Evolutionary conservation across 2,888 invertebrate genomes (phyloP), one percentile per base, ranked within the genome.

Genomic region (Eueremaeus valkanovi): DNA sequence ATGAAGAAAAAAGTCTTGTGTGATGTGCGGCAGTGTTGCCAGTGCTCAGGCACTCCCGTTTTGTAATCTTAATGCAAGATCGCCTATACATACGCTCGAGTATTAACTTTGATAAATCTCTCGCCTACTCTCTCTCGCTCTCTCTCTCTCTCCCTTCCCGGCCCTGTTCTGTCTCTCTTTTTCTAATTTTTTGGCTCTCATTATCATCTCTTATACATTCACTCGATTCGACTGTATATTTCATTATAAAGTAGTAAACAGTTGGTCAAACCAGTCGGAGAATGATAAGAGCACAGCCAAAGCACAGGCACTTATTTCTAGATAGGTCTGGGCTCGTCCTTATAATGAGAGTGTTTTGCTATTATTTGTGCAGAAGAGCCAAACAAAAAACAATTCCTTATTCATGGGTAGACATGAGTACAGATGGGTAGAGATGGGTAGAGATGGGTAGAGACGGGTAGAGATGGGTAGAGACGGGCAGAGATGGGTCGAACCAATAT

Each of bases 1-100:
- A 63, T 63, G 31, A 63, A 63, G 63, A 63, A 63, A 63, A 63
- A 63, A 63, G 63, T 63, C 63, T 63, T 63, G 2, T 33, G 3
- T 33, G 21, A 5, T 63, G 29, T 63, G 63, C 63, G 63, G 63
- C 51, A 21, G 51, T 21, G 21, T 6, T 51, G 63, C 55, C 55
- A 55, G 55, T 55, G 55, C 55, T 63, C 24, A 33, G 63, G 63
- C 63, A 63, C 63, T 63, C 63, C 63, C 33, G 63, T 63, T 63
- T 63, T 63, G 63, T 63, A 63, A 63, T 63, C 63, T 63, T 63
- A 63, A 63, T 63, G 27, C 63, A 6, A 63, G 11, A 63, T 63
- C 63, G 63, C 63, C 63, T 63, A 63, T 63, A 63, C 63, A 63
- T 63, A 58, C 58, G 58, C 24, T 24, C 6, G 2, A 6, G 33